Evolutionary conservation across 2,113 vertebrate genomes (phyloP), one percentile per base, ranked within the genome.

Genomic region (Forbesichthys agassizii): DNA sequence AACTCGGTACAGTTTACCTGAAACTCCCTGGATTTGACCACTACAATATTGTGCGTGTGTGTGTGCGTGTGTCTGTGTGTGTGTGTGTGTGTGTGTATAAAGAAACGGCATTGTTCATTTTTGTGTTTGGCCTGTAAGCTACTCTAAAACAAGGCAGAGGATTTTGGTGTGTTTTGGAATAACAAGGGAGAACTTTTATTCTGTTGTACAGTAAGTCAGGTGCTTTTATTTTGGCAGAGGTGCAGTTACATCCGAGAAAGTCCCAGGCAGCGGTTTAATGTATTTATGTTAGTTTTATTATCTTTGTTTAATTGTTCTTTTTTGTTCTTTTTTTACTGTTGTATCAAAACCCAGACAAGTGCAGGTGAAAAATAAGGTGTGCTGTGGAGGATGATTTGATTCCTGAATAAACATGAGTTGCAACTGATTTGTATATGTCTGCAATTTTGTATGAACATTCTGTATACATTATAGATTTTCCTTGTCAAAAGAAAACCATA

Each of bases 351-450:
- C 86, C 88, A 81, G 83, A 86, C 80, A 88, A 81, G 84, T 42
- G 84, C 86, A 90, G 88, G 85, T 90, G 63, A 76, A 83, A 80
- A 67, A 83, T 71, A 81, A 81, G 78, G 87, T 90, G 91, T 91
- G 85, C 77, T 79, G 84, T 86, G 84, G 79, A 83, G 80, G 84
- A 84, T 86, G 87, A 86, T 85, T 86, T 89, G 83, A 89, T 89
- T 93, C 86, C 86, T 84, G 85, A 93, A 93, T 92, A 93, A 92
- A 93, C 79, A 87, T 47, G 79, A 89, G 86, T 92, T 88, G 87
- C 84, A 92, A 91, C 86, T 80, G 67, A 82, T 5, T 42, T n/a
- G 68, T 54, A 48, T 76, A 11, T 18, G 12, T 46, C 36, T 42
- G 9, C 7, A 60, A 8, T 54, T 53, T n/a, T 58, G 4, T 20